Evolutionary conservation across 1,140 invertebrate species (phyloP), one percentile per base, ranked within the genome.

Genomic region (Drosophila lowei): DNA sequence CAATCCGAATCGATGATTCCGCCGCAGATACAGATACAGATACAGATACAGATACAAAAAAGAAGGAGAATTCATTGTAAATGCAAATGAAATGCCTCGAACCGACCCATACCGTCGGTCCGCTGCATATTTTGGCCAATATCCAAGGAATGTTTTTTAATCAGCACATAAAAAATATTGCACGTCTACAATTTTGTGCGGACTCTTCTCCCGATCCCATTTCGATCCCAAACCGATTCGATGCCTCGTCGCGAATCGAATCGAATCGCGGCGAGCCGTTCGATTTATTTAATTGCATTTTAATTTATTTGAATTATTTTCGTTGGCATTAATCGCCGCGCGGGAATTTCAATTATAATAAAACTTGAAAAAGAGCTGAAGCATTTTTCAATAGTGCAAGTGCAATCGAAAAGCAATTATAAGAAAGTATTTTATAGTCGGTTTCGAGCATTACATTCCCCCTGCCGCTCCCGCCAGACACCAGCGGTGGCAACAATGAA

Each of bases 131-230:
- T 90, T 90, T 90, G 86, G 86, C 86, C 85, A 90, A 90, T 89
- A 86, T 86, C 86, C 86, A 90, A 90, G 86, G 86, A 89, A 90
- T 90, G 78, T 89, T 90, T 89, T 90, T 90, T 89, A 89, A 90
- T 90, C 86, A 90, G 86, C 86, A 83, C 86, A 90, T 90, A 89
- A 85, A 86, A 88, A 86, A 86, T 85, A 85, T 85, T 85, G 81
- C 83, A 76, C 70, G 78, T 85, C 83, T 85, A 85, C 81, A 85
- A 85, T 81, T 86, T 85, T 85, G 34, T 38, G 34, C 66, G 47
- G 52, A 48, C 46, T 64, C 63, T 71, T 71, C 52, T 38, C 46
- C 38, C 53, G 34, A 56, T 57, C 53, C 54, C 42, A 57, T 65
- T 65, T 54, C 56, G 58, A 43, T 50, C 56, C 49, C 38, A 23